Evolutionary conservation across 2,797 vertebrate genomes (phyloP).

Genomic region (Dermochelys coriacea): DNA sequence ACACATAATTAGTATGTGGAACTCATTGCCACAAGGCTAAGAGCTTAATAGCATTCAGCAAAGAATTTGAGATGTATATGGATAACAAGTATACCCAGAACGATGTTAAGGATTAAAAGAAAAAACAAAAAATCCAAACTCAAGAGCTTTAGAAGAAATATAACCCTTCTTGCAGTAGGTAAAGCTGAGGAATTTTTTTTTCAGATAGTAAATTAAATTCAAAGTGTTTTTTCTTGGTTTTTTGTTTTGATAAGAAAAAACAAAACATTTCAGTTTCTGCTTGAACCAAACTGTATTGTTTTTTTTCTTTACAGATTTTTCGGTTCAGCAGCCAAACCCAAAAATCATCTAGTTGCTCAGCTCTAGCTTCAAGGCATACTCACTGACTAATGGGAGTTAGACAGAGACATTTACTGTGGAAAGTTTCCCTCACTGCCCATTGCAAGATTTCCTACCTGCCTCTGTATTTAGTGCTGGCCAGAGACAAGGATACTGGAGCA

Average conservation of each 20-base stretch:
- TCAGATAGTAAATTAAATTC: not conserved
- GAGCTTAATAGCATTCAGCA: not conserved
- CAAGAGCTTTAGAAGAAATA: not conserved
- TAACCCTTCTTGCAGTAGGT: not conserved
- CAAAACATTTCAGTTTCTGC: not conserved
- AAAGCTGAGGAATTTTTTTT: not conserved
- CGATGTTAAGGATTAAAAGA: not conserved
- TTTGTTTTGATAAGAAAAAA: not conserved
- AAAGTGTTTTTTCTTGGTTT: not conserved
- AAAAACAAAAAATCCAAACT: not conserved
- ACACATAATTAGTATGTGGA: accelerated
- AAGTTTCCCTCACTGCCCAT: not conserved
- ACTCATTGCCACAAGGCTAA: accelerated
- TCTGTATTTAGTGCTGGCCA: not conserved
- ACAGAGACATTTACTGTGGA: not conserved
- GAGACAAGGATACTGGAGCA: not conserved
- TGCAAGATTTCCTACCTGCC: not conserved
- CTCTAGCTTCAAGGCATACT: not conserved
- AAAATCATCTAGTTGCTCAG: not conserved
- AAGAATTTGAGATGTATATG: not conserved
- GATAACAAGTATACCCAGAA: not conserved
- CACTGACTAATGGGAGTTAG: not conserved
- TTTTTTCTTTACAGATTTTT: not conserved
- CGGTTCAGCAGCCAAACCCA: not conserved
- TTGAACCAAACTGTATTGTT: not conserved